Conservation (phyloP, 2,113 vertebrate species). For the Perca flavescens region DNA sequence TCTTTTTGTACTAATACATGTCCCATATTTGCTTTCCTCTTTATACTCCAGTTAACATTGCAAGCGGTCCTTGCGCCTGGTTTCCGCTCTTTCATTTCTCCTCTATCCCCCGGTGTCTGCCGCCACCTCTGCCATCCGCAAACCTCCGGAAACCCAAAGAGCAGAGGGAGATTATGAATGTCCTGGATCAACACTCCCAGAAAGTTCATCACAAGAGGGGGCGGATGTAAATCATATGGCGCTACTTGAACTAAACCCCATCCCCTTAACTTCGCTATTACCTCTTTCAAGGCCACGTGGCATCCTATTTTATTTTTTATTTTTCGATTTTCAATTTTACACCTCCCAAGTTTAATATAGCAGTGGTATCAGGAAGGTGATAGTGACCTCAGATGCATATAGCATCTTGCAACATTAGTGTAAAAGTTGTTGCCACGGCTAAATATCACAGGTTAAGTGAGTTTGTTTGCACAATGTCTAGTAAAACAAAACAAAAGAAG, state of each 20-base stretch:
- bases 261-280: conserved; percentile 48
- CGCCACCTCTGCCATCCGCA: conserved; percentile 33
- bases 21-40: conserved; percentile 34
- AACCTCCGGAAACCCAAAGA: conserved; percentile 54
- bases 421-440: conserved; percentile 8
- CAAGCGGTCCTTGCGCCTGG: conserved; percentile 37
- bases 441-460: not conserved
- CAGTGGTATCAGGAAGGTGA: not conserved
- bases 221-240: conserved; percentile 70
- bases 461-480: conserved; percentile 19
- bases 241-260: conserved; percentile 66
- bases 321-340: conserved; percentile 24
- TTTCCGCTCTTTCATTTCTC: conserved; percentile 21
- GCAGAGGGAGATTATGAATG: conserved; percentile 55
- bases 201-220: conserved; percentile 46
- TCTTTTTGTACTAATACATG: conserved; percentile 39
- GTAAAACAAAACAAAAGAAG: conserved; percentile 3
- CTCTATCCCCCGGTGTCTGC: conserved; percentile 15
- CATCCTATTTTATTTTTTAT: not conserved
- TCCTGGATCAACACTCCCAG: conserved; percentile 70
- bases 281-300: conserved; percentile 17
- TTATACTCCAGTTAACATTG: conserved; percentile 32
- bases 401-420: conserved; percentile 28
- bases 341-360: not conserved
- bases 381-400: conserved; percentile 1